These are phyloP conservation scores for Hucho hucho DNA, from an alignment of 2,113 vertebrate genomes.

Conservation along the genomic window DNA sequence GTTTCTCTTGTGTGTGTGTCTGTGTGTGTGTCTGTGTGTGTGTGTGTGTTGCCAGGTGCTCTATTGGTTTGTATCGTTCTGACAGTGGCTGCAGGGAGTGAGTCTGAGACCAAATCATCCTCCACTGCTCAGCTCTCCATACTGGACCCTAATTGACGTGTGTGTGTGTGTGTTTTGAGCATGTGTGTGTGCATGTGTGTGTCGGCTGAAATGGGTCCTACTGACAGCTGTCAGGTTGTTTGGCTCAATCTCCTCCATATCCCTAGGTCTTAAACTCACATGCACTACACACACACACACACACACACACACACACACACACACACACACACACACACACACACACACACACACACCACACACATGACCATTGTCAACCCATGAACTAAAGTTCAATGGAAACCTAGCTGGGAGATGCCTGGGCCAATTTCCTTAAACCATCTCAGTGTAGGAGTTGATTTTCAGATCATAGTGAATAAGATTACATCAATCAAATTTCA, in stretches of 20 bases:
- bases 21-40: conserved; percentile 25
- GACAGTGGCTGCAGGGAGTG: conserved; percentile 65
- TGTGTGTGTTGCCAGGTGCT: conserved; percentile 49
- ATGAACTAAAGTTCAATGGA: no score
- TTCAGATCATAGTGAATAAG: no score
- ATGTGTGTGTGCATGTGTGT: conserved; percentile 19
- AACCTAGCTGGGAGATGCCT: no score
- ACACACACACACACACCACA: conserved; percentile 1
- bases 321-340: conserved; percentile 17
- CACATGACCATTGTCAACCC: background rate
- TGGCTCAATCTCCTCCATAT: conserved; percentile 47
- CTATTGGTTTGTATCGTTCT: conserved; percentile 41
- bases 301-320: background rate
- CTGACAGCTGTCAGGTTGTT: conserved; percentile 69
- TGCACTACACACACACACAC: background rate
- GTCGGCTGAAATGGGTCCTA: conserved; percentile 48
- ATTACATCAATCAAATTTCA: no score
- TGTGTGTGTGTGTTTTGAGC: conserved; percentile 37
- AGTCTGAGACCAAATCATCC: conserved; percentile 66
- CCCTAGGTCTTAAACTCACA: conserved; percentile 3
- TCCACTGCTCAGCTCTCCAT: conserved; percentile 51
- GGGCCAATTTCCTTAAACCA: no score
- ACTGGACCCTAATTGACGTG: conserved; percentile 61
- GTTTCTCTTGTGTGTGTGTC: conserved; percentile 25
- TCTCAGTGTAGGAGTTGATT: no score